Base-by-base conservation (phyloP, 1,140 invertebrate genomes). In the Papilio polytes region DNA sequence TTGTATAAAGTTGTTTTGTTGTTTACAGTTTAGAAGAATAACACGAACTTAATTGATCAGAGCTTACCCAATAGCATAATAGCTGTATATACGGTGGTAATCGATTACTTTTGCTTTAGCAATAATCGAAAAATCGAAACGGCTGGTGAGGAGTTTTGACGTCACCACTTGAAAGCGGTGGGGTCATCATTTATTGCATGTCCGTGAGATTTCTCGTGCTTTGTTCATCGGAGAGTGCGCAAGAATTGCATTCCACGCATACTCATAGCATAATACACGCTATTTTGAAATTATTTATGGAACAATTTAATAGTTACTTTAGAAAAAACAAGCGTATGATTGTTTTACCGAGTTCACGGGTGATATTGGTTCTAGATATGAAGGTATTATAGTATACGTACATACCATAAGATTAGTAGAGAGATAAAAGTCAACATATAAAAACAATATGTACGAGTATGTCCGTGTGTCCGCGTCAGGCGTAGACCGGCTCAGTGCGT, bases 391-490 rank as follows among this genome's bases (percentile, higher is more conserved):
- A 18, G 8, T 41, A 41, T 41, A 15, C 15, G 6, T 51, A 6
- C 15, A 41, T 41, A 41, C 3, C 15, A 15, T 51, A 51, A 6
- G 48, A 3, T 18, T 6, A 18, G 6, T 18, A 18, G 15, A 18
- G 15, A 18, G 15, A 51, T 51, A 51, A 51, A 51, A 51, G 48
- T 51, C 3, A 18, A 51, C 8, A 56, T 9, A 56, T n/a, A 56
- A 20, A 56, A 8, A 20, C 9, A 56, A 56, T 56, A 56, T 20
- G n/a, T 74, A 84, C 77, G 83, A 87, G 26, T 88, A 86, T 86
- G 82, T 87, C 83, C 73, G 73, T 84, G 82, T 86, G 82, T 87
- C 83, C 73, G 73, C 83, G 82, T 87, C 88, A 83, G 78, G 22
- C 77, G 80, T 80, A 80, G 84, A 86, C 85, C 31, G 56, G 81